Percentiles rank a stretch among this genome's conserved stretches.
These are phyloP conservation scores for Norana najaformis DNA, from an alignment of 2,888 invertebrate species.

Conservation along the genomic window DNA sequence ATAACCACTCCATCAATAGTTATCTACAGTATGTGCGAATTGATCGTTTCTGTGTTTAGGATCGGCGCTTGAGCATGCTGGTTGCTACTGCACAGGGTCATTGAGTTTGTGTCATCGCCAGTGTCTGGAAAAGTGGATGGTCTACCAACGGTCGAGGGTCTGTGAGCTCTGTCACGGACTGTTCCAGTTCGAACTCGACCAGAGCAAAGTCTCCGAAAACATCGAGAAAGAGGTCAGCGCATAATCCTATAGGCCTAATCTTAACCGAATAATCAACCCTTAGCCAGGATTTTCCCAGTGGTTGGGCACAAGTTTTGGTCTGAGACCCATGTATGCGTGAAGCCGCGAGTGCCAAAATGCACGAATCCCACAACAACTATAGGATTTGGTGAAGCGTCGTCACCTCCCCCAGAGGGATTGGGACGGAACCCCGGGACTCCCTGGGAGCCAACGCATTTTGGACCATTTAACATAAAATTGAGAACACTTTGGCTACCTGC, in stretches of 20 bases:
- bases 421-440: no score
- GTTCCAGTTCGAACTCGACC: background rate
- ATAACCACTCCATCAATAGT: background rate
- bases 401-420: no score
- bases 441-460: no score
- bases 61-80: background rate
- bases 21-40: background rate
- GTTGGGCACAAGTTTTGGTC: no score
- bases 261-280: background rate
- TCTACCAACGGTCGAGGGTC: conserved; percentile 3
- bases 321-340: no score
- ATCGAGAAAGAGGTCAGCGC: conserved; percentile 10
- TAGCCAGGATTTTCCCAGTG: no score
- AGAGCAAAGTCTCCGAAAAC: background rate
- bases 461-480: no score
- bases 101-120: conserved; percentile 1
- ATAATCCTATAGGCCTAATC: background rate
- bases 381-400: no score
- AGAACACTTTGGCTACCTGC: no score
- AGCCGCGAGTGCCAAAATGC: no score
- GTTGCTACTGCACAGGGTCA: background rate
- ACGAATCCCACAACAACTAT: no score
- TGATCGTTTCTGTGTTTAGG: background rate
- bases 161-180: conserved; percentile 21
- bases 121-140: conserved; percentile 20